Base-by-base conservation (phyloP, 2,888 invertebrate species). In the Allacma fusca region DNA sequence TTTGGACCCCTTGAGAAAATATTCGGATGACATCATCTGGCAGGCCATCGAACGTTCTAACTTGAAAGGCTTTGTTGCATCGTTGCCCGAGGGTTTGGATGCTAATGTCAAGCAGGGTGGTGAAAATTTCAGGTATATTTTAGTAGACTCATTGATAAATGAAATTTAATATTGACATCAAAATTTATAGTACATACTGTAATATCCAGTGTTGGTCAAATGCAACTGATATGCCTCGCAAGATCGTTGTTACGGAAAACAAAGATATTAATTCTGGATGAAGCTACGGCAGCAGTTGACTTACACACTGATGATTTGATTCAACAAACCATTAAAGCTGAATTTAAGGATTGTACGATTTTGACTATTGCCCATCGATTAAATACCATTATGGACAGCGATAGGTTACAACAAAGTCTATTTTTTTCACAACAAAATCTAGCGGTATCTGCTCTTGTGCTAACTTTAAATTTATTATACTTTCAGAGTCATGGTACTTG, bases 301-400 rank as follows among this genome's bases (percentile, higher is more conserved):
- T 84, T 88, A 64, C 87, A 88, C 81, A 89, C 88, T 0, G 88
- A 89, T 80, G 87, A 87, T 23, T 84, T 89, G 67, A 89, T 89
- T 79, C 89, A 89, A 82, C 90, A 91, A 88, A 97, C 97, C 5
- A 97, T 97, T 86, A 91, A 93, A 24, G 90, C 91, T 28, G 94
- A 96, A 87, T 97, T 97, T 87, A 90, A 90, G 80, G 90, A 93
- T 80, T 94, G 94, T 87, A 96, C 96, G 4, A 93, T 96, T 75
- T 90, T 96, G 26, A 96, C 96, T 0, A 96, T 97, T 86, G 96
- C 96, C 64, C 96, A 96, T 88, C 91, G 96, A 24, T 90, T 97
- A 80, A 96, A 96, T 87, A 96, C 96, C 28, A 95, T 97, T 84
- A 90, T 96, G 90, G 95, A 96, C 88, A 94, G 93, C 57, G 93